Conservation (phyloP, 1,140 invertebrate species). For the Danaus plexippus region DNA sequence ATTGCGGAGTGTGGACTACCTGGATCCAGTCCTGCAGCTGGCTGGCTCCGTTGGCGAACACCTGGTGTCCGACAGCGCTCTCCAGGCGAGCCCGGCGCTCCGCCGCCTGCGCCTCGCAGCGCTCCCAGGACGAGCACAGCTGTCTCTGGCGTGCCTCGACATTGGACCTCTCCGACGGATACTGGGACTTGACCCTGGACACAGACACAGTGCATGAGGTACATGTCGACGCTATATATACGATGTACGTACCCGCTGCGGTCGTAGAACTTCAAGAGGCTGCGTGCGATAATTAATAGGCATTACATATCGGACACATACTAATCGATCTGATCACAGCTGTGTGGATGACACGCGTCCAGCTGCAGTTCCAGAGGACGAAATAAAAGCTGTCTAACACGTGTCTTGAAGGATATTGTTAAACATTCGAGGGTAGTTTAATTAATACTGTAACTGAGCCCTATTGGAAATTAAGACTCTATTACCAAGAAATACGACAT, state of each 20-base stretch:
- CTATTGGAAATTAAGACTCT: too few species aligned
- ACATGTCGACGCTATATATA: constrained; percentile 2
- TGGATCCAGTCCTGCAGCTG: constrained; percentile 29
- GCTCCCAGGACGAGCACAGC: constrained; percentile 89
- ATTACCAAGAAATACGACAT: too few species aligned
- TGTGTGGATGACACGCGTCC: too few species aligned
- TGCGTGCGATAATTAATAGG: constrained; percentile 23
- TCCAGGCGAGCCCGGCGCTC: constrained; percentile 87
- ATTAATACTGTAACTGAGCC: too few species aligned
- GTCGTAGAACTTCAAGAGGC: constrained; percentile 35
- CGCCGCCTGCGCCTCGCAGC: constrained; percentile 87
- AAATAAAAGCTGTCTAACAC: too few species aligned
- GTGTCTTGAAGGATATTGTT: too few species aligned
- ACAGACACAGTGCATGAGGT: constrained; percentile 5
- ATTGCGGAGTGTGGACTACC: too few species aligned
- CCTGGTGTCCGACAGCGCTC: constrained; percentile 94
- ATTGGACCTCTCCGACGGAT: constrained; percentile 90
- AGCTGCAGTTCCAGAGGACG: too few species aligned
- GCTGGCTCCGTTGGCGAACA: constrained; percentile 86
- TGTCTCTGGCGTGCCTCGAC: constrained; percentile 89
- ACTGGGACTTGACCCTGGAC: constrained; percentile 86
- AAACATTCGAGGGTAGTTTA: too few species aligned
- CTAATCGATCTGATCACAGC: too few species aligned
- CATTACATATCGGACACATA: too few species aligned
- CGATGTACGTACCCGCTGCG: constrained; percentile 25